phyloP scores from a whole-genome alignment of 2,888 invertebrate species.

The Conops quadrifasciatus region DNA sequence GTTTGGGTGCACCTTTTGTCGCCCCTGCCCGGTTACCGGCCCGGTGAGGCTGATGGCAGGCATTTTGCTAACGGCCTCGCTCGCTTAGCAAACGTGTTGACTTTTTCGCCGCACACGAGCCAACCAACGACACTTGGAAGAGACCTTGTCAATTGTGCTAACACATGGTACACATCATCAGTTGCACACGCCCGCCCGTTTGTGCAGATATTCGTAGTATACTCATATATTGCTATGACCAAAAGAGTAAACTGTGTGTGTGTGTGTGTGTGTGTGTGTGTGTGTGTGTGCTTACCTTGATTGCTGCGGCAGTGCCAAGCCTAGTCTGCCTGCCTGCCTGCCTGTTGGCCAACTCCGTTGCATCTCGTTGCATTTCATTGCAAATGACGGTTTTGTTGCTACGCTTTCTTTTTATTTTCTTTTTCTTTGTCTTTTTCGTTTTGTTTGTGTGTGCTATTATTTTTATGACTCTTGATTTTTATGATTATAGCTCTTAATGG shows the following conservation, averaged over 20 bases:
- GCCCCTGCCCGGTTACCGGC: not conserved
- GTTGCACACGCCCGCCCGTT: too few species aligned
- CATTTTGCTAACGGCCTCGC: conserved; percentile 16
- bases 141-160: conserved; percentile 31
- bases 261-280: not conserved
- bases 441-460: conserved; percentile 1
- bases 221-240: too few species aligned
- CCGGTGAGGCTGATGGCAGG: conserved; percentile 12
- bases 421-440: not conserved
- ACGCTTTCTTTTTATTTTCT: not conserved
- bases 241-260: not conserved
- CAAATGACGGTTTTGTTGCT: not conserved
- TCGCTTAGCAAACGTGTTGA: not conserved
- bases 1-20: conserved; percentile 1
- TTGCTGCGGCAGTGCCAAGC: not conserved
- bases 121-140: conserved; percentile 15
- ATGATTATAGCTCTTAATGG: conserved; percentile 60
- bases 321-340: not conserved
- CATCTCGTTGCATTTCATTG: too few species aligned
- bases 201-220: too few species aligned
- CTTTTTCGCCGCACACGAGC: not conserved
- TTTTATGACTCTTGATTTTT: conserved; percentile 60
- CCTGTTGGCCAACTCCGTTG: not conserved
- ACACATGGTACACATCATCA: too few species aligned
- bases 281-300: not conserved